Percentiles rank a stretch among this genome's conserved stretches.
phyloP scores from a whole-genome alignment of 2,113 vertebrate genomes.

The Phalacrocorax aristotelis region DNA sequence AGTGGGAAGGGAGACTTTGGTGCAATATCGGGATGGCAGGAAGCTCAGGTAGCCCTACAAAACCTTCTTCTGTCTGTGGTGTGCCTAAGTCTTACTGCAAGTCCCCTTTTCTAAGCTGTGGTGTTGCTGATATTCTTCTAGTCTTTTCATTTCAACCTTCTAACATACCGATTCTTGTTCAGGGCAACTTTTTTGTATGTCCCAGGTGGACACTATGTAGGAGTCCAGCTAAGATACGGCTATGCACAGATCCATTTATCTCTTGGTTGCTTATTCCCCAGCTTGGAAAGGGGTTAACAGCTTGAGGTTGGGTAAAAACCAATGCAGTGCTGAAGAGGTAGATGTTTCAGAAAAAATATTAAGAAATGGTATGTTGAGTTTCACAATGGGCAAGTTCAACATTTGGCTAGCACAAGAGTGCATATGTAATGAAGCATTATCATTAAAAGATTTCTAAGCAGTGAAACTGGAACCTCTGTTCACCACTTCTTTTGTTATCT shows the following conservation, averaged over 20 bases:
- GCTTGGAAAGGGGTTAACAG: not conserved
- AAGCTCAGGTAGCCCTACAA: not conserved
- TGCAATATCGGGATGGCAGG: not conserved
- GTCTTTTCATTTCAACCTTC: not conserved
- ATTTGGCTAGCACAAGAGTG: fast-evolving
- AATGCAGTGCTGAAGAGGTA: not conserved
- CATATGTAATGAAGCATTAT: not conserved
- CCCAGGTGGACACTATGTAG: not conserved
- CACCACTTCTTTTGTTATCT: not conserved
- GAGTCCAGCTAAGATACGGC: not conserved
- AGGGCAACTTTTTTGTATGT: not conserved
- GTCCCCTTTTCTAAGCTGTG: not conserved
- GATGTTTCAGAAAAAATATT: not conserved
- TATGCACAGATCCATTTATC: not conserved
- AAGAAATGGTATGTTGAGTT: not conserved
- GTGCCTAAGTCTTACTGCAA: not conserved
- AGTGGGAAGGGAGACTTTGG: not conserved
- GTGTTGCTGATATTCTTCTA: not conserved
- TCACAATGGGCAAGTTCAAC: not conserved
- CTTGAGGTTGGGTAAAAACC: not conserved
- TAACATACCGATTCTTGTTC: not conserved
- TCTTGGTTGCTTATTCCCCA: not conserved
- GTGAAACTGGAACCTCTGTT: not conserved
- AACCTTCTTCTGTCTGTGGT: not conserved
- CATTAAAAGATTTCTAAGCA: not conserved